These are phyloP conservation scores for Chiridota heheva DNA, from an alignment of 35 echinoderm and acorn worm genomes.

Conservation along the genomic window DNA sequence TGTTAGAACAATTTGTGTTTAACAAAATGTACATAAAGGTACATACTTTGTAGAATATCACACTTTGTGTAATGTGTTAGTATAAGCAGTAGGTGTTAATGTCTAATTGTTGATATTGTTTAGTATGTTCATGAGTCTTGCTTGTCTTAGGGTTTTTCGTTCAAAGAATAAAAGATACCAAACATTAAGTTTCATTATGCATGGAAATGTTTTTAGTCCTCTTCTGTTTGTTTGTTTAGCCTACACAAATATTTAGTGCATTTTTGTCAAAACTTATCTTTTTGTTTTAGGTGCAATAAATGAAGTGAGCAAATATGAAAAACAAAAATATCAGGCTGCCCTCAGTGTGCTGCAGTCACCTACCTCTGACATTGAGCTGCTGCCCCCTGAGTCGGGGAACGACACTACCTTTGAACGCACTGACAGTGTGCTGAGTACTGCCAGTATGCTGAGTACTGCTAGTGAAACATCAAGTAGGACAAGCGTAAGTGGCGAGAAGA, in stretches of 20 bases:
- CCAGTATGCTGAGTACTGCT: conserved; percentile 22
- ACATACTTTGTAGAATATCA: no score
- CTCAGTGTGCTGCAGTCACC: conserved; percentile 36
- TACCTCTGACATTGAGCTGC: conserved; percentile 12
- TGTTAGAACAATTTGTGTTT: no score
- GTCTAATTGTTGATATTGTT: no score
- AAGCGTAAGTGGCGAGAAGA: conserved; percentile 10
- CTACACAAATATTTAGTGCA: no score
- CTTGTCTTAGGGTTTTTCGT: no score
- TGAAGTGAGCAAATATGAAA: conserved; percentile 38
- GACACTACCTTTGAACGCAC: background rate
- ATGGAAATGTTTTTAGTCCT: background rate
- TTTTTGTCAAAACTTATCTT: no score
- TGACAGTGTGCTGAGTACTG: conserved; percentile 22
- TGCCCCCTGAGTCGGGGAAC: background rate
- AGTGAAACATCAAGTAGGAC: conserved; percentile 20
- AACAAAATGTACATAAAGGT: no score
- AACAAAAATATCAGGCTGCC: conserved; percentile 31
- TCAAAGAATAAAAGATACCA: no score
- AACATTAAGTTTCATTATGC: background rate
- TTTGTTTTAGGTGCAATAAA: conserved; percentile 2
- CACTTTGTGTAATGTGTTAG: no score
- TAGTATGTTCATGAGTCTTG: no score
- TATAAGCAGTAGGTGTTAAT: no score
- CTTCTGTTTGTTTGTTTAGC: background rate